A percentile compares a stretch with the other conserved stretches of the same genome.
Conservation (phyloP, 1,140 invertebrate genomes). For the Copidosoma floridanum region DNA sequence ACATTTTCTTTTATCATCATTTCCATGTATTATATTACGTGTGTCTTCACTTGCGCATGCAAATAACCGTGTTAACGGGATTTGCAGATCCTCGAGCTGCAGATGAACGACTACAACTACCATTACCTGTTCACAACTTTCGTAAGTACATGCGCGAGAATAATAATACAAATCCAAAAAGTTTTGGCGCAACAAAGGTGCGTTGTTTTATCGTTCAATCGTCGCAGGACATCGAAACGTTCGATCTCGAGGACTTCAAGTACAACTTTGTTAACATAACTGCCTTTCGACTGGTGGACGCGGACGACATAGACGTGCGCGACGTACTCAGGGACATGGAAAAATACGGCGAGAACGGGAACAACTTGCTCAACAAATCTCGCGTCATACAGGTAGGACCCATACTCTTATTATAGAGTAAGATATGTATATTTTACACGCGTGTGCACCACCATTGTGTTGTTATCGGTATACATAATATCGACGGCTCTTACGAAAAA, state of each 20-base stretch:
- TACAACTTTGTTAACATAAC: slow-evolving; percentile 70
- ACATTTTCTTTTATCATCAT: no score
- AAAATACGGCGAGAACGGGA: slow-evolving; percentile 59
- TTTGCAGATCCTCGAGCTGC: slow-evolving; percentile 63
- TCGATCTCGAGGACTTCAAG: slow-evolving; percentile 66
- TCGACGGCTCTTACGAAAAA: no score
- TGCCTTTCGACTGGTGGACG: slow-evolving; percentile 63
- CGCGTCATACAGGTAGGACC: slow-evolving; percentile 61
- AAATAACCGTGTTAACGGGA: no score
- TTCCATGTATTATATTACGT: no score
- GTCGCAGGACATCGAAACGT: slow-evolving; percentile 62
- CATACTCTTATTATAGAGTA: no score
- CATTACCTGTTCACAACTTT: slow-evolving; percentile 71
- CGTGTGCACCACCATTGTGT: no score
- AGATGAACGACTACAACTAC: slow-evolving; percentile 72
- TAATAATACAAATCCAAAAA: no score
- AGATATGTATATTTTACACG: no score
- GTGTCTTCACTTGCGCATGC: no score
- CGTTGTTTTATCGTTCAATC: slow-evolving; percentile 1
- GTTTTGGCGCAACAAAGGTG: no score
- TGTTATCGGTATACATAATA: no score
- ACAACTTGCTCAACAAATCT: slow-evolving; percentile 60
- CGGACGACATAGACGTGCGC: slow-evolving; percentile 58
- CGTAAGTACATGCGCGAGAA: no score
- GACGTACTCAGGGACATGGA: slow-evolving; percentile 66